These are phyloP conservation scores for Oceanodroma leucorhoa DNA, from an alignment of 2,797 vertebrate genomes.

Conservation along the genomic window DNA sequence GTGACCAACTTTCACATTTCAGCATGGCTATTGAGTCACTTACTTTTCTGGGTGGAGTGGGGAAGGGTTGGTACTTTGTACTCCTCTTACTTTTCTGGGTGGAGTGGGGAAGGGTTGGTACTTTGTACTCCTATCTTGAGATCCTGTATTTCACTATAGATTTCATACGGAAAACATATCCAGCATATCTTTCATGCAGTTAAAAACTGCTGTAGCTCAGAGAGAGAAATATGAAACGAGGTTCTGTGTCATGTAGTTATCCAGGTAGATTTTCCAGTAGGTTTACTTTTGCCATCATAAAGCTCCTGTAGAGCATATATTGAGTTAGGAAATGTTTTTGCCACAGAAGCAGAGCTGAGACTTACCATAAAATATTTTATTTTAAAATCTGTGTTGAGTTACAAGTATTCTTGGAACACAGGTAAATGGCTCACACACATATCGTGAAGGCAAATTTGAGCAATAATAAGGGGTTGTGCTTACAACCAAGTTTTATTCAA, in stretches of 20 bases:
- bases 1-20: background rate
- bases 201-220: background rate
- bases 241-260: background rate
- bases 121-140: background rate
- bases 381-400: conserved; percentile 23
- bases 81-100: background rate
- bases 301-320: background rate
- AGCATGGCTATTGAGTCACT: background rate
- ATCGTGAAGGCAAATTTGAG: background rate
- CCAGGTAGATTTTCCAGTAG: background rate
- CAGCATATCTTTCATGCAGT: background rate
- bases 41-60: background rate
- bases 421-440: background rate
- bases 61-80: background rate
- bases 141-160: background rate
- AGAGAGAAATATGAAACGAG: background rate
- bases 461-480: background rate
- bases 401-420: background rate
- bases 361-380: background rate
- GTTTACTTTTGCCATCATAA: conserved; percentile 14
- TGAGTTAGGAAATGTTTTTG: background rate
- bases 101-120: background rate
- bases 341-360: background rate
- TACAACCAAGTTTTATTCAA: background rate
- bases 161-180: background rate